phyloP scores from a whole-genome alignment of 2,888 invertebrate species.

The Iphiclides podalirius region DNA sequence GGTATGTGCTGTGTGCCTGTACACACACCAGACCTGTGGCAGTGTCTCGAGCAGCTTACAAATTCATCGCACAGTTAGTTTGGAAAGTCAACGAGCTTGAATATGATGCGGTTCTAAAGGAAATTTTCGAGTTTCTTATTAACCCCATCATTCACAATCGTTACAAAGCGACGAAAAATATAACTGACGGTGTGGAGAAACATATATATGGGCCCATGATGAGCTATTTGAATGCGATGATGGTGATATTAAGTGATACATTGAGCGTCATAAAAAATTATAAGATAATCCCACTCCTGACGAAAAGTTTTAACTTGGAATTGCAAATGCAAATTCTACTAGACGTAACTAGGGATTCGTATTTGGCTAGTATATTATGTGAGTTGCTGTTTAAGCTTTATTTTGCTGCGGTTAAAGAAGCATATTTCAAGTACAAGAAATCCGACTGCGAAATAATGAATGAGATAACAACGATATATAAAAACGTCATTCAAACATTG shows the following conservation, averaged over 20 bases:
- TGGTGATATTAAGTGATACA: neutral
- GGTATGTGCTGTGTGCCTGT: conserved; percentile 81
- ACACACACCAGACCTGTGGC: conserved; percentile 85
- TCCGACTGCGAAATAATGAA: conserved; percentile 34
- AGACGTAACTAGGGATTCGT: conserved; percentile 17
- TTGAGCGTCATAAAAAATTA: neutral
- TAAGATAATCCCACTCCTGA: conserved; percentile 29
- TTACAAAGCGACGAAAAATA: conserved; percentile 1
- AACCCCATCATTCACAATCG: conserved; percentile 62
- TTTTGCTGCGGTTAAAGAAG: conserved; percentile 5
- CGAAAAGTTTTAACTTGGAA: conserved; percentile 19
- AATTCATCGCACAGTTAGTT: conserved; percentile 81
- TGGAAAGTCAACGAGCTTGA: conserved; percentile 74
- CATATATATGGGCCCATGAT: conserved; percentile 26
- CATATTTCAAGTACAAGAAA: conserved; percentile 2
- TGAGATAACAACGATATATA: conserved; percentile 31
- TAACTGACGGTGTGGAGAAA: conserved; percentile 11
- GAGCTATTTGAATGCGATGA: conserved; percentile 19
- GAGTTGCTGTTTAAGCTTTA: conserved; percentile 20
- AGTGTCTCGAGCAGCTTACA: conserved; percentile 83
- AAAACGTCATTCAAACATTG: conserved; percentile 31
- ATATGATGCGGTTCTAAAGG: conserved; percentile 58
- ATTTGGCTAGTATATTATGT: conserved; percentile 18
- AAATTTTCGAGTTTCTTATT: conserved; percentile 77
- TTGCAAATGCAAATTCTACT: conserved; percentile 15